Base-by-base conservation (phyloP, 2,797 vertebrate genomes). In the Brachyalestes nurse region DNA sequence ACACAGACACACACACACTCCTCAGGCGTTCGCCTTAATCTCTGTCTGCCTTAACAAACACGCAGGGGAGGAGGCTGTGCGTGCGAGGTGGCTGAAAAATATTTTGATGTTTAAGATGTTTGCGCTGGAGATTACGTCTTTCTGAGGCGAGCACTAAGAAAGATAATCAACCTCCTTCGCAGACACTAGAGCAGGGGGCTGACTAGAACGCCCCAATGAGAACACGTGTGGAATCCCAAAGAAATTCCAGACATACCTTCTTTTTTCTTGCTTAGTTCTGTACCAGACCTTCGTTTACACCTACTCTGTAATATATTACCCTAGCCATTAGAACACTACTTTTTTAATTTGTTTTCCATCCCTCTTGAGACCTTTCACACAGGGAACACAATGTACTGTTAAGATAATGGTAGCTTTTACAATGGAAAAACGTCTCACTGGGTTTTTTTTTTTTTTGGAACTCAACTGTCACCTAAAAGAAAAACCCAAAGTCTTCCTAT, bases 261-360 rank as follows among this genome's bases (percentile, higher is more conserved):
- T 25, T 53, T n/a, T 86, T 75, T 49, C 67, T 64, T 21, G 76
- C 79, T 85, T 89, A 86, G 89, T 88, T 84, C 87, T 9, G 4
- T 2, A 80, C 82, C 85, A 85, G 82, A 45, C 16, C 38, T 78
- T 83, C 85, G 72, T 87, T 87, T 81, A 86, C 84, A 79, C 13
- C 77, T 60, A 51, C 42, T 76, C 83, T 84, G 84, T 82, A 87
- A 84, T 81, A 66, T 84, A 86, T 85, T 83, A 82, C 83, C 86
- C 85, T 42, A 78, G 88, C 87, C 85, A 84, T 91, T 87, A 88
- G 85, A 86, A 88, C 87, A 84, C 83, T 88, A 78, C 76, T 70
- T 74, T 79, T 87, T 82, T n/a, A n/a, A n/a, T n/a, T n/a, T 58
- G 74, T 80, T 69, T 78, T 64, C 49, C 72, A 80, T 67, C 10